Conservation (phyloP, 1,140 invertebrate species). For the Epicauta chinensis region DNA sequence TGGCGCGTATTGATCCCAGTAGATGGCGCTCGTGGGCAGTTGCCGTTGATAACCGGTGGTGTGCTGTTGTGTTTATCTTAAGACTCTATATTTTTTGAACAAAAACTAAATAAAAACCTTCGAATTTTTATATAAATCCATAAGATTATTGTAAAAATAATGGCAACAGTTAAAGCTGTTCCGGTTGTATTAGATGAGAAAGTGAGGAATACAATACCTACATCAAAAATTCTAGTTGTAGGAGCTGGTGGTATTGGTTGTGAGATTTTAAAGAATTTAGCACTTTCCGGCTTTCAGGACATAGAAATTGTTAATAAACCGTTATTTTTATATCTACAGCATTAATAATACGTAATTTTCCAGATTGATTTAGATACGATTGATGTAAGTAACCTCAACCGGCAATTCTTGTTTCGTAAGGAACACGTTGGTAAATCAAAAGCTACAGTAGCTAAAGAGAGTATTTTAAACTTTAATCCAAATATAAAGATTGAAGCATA, state of each 20-base stretch:
- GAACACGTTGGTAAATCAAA: constrained; percentile 98
- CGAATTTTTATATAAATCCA: too few relatives aligned
- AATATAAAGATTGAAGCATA: constrained; percentile 81
- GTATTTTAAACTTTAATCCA: constrained; percentile 83
- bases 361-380: constrained; percentile 99
- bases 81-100: too few relatives aligned
- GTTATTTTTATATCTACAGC: constrained; percentile 16
- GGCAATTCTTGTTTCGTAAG: constrained; percentile 97
- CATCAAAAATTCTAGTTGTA: constrained; percentile 65
- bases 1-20: too few relatives aligned
- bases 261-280: constrained; percentile 96
- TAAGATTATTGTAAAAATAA: background rate
- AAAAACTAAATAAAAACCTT: too few relatives aligned
- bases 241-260: constrained; percentile 99
- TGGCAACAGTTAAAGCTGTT: constrained; percentile 8
- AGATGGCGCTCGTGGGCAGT: too few relatives aligned
- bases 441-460: constrained; percentile 79
- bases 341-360: background rate
- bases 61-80: too few relatives aligned
- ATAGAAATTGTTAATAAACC: constrained; percentile 87
- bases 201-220: constrained; percentile 6
- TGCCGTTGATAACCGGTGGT: too few relatives aligned
- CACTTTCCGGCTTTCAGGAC: constrained; percentile 86
- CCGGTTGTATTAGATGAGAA: constrained; percentile 13
- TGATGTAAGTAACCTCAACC: constrained; percentile 98